Conservation (phyloP, 2,888 invertebrate species). For the Pollenia amentaria region DNA sequence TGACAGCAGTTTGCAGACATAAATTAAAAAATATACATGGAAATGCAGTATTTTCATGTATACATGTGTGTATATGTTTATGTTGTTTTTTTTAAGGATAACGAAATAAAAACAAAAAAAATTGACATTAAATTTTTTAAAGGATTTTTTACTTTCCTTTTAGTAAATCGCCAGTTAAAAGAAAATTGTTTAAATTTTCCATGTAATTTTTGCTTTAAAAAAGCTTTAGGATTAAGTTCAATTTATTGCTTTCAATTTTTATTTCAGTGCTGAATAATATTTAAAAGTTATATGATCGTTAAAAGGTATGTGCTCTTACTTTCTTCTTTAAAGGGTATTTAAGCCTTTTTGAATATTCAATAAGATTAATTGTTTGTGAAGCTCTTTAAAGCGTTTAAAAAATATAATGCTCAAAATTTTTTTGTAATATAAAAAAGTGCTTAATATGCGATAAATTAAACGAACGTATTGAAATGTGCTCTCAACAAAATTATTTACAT, state of each 20-base stretch:
- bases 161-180: slow-evolving; percentile 1
- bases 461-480: too few relatives aligned
- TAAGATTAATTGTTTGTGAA: too few relatives aligned
- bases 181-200: slow-evolving; percentile 15
- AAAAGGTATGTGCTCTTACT: background rate
- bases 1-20: slow-evolving; percentile 73
- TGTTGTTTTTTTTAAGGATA: slow-evolving; percentile 49
- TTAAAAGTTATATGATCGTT: background rate
- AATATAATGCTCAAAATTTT: too few relatives aligned
- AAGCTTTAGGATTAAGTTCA: slow-evolving; percentile 18
- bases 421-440: too few relatives aligned
- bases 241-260: background rate
- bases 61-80: background rate
- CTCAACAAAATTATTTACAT: too few relatives aligned
- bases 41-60: slow-evolving; percentile 71
- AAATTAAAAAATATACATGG: slow-evolving; percentile 74
- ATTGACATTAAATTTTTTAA: slow-evolving; percentile 39
- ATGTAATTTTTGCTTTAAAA: background rate
- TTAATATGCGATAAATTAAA: too few relatives aligned
- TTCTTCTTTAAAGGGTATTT: background rate
- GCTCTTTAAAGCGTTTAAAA: too few relatives aligned
- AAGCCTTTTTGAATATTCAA: too few relatives aligned
- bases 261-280: background rate
- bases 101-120: slow-evolving; percentile 55
- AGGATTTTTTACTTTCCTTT: background rate